Base-by-base conservation (phyloP, 2,888 invertebrate species). In the Amblyjoppa proteus region DNA sequence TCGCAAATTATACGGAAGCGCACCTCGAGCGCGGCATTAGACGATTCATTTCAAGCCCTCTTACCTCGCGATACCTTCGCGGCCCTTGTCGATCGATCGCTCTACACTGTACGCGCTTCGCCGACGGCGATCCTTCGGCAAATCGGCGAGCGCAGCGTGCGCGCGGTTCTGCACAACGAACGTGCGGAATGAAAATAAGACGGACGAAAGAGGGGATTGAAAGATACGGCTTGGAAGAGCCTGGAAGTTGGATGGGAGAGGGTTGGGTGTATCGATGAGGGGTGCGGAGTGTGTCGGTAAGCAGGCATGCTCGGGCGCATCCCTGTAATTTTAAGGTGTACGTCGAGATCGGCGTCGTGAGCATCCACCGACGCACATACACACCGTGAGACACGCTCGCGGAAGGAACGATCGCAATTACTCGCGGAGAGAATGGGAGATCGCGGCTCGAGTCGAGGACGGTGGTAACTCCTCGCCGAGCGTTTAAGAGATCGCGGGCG, bases 1-100 rank as follows among this genome's bases (percentile, higher is more conserved):
- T 85, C 83, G 77, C 85, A 87, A 87, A 87, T 87, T 87, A 87
- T 87, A 84, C 73, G 77, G 83, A 78, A 87, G 87, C 87, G 77
- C 81, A 81, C 61, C 78, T 74, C 31, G 61, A 78, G 84, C 77
- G 69, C 51, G 61, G 61, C 74, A 81, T 85, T 85, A 85, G 84
- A 81, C 81, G 69, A 58, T 73, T 69, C 74, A 25, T 73, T 51
- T 69, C 51, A 49, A 51, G n/a, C 7, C 28, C 53, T 64, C 28
- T 20, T 69, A 20, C 28, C 25, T 20, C 49, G 7, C 58, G 53
- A 3, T 13, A 49, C 41, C 61, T 70, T 49, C 34, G 16, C 38
- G 25, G 45, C 16, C 11, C 25, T 51, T 45, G 73, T 45, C 74
- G 81, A 85, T 81, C 58, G 64, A 53, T 13, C 73, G 16, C 45